Evolutionary conservation across 2,797 vertebrate genomes (phyloP).

Genomic region (Tokudaia tokunoshimensis): DNA sequence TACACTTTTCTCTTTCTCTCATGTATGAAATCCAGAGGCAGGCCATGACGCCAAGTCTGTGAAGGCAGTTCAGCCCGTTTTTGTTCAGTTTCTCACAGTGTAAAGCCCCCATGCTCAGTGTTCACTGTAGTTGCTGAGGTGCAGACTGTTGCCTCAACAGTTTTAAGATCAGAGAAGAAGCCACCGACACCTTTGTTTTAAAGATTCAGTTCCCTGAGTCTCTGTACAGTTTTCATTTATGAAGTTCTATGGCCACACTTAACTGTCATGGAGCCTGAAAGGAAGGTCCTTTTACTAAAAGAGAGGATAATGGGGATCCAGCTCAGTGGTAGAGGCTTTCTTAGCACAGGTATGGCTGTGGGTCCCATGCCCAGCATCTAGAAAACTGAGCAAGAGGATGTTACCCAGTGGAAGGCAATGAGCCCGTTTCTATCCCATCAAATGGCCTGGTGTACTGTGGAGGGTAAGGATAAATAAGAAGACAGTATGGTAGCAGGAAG

Average conservation of each 20-base stretch:
- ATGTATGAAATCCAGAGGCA: neutral
- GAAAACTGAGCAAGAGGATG: neutral
- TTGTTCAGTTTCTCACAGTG: neutral
- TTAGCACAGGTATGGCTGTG: neutral
- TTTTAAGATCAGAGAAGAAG: neutral
- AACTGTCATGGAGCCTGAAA: neutral
- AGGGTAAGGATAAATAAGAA: neutral
- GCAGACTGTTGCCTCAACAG: neutral
- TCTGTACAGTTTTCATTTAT: neutral
- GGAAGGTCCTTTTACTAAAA: neutral
- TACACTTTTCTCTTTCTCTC: neutral
- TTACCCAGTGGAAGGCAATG: neutral
- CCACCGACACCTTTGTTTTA: neutral
- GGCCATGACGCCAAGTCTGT: neutral
- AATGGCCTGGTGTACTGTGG: neutral
- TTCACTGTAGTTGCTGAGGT: neutral
- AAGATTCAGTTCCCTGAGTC: neutral
- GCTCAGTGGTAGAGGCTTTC: neutral
- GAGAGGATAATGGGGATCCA: neutral
- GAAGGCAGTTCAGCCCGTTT: neutral
- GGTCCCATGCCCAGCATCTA: neutral
- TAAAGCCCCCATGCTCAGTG: neutral
- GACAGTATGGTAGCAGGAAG: neutral
- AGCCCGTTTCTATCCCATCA: neutral
- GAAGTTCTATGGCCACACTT: neutral